Evolutionary conservation across 2,113 vertebrate species (phyloP).

Genomic region (Procavia capensis): DNA sequence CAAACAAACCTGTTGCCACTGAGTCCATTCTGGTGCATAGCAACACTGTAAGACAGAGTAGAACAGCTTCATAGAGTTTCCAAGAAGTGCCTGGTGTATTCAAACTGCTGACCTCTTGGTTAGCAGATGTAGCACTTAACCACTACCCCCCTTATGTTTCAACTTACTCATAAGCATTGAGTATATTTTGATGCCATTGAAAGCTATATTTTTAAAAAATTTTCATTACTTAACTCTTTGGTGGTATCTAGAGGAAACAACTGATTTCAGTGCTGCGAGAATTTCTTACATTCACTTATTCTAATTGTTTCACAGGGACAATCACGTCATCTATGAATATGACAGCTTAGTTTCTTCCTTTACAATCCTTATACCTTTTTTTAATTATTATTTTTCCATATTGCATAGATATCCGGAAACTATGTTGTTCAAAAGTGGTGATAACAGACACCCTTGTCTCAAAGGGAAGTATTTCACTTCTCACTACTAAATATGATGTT

Average conservation of each 20-base stretch:
- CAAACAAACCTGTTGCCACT: too few relatives aligned
- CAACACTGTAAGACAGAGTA: too few relatives aligned
- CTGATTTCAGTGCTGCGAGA: neutral
- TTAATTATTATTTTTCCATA: neutral
- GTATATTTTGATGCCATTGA: neutral
- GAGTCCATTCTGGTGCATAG: too few relatives aligned
- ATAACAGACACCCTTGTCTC: neutral
- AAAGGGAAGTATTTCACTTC: neutral
- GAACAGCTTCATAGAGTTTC: too few relatives aligned
- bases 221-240: slow-evolving; percentile 39
- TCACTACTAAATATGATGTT: neutral
- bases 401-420: neutral
- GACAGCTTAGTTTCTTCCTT: neutral
- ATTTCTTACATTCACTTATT: neutral
- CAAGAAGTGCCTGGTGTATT: too few relatives aligned
- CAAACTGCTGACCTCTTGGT: too few relatives aligned
- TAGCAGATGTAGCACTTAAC: too few relatives aligned
- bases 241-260: neutral
- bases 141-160: too few relatives aligned
- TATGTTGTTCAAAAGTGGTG: neutral
- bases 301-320: neutral
- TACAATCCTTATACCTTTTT: neutral
- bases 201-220: neutral
- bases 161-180: neutral
- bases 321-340: neutral